phyloP scores from a whole-genome alignment of 1,140 invertebrate genomes.

The Araneus ventricosus region DNA sequence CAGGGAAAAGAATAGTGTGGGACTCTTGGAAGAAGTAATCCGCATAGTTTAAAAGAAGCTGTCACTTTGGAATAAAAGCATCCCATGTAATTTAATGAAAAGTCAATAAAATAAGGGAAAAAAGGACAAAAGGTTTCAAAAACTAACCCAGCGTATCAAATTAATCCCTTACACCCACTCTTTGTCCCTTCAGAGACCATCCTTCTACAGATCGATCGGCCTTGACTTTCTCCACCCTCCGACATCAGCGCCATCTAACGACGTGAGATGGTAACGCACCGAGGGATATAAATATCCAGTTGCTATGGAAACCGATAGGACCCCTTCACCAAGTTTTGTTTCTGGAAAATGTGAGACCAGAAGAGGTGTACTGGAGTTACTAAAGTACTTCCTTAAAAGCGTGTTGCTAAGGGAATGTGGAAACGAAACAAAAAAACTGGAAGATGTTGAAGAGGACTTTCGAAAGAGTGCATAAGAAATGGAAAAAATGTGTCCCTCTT shows the following conservation, averaged over 20 bases:
- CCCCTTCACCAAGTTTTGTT: slow-evolving; percentile 6
- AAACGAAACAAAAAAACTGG: neutral
- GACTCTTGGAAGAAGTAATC: neutral
- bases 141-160: slow-evolving; percentile 29
- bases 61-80: neutral
- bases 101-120: slow-evolving; percentile 22
- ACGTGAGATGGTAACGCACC: neutral
- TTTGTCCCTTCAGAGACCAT: neutral
- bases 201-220: slow-evolving; percentile 6
- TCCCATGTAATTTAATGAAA: slow-evolving; percentile 26
- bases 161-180: slow-evolving; percentile 3
- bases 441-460: neutral
- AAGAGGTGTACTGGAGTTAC: neutral
- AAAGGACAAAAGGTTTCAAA: slow-evolving; percentile 30
- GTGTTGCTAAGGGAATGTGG: neutral
- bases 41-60: neutral
- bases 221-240: neutral
- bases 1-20: neutral
- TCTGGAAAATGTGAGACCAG: neutral
- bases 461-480: neutral
- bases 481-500: neutral
- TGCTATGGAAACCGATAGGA: neutral
- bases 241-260: slow-evolving; percentile 15
- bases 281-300: neutral
- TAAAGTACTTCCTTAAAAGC: slow-evolving; percentile 3